Conservation (phyloP, 1,140 invertebrate genomes). For the Neodiprion virginianus region DNA sequence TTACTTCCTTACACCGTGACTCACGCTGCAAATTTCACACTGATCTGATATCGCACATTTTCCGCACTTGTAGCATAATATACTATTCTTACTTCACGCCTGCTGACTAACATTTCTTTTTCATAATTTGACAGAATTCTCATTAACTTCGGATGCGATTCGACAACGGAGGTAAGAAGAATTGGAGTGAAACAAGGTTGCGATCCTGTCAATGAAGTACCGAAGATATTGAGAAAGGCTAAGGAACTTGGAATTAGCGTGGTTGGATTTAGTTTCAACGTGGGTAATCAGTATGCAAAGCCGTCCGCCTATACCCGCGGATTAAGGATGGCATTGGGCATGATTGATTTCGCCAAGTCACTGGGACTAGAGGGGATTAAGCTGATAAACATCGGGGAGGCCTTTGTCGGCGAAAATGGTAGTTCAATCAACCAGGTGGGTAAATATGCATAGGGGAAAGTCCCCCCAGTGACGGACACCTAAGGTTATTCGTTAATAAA, state of each 20-base stretch:
- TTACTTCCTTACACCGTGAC: no score
- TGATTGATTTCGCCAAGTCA: slow-evolving; percentile 72
- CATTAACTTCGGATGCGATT: slow-evolving; percentile 86
- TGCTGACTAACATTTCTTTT: neutral
- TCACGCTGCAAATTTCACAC: no score
- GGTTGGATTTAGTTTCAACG: slow-evolving; percentile 88
- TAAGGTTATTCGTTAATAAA: no score
- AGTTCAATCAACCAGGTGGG: slow-evolving; percentile 71
- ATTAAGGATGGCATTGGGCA: slow-evolving; percentile 67
- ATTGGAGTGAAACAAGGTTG: slow-evolving; percentile 95
- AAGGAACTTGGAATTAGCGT: slow-evolving; percentile 75
- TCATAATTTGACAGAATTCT: slow-evolving; percentile 71
- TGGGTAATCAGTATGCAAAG: slow-evolving; percentile 82
- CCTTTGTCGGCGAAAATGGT: slow-evolving; percentile 76
- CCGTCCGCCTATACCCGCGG: slow-evolving; percentile 74
- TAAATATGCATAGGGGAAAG: slow-evolving; percentile 30
- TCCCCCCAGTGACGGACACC: no score
- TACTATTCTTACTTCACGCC: no score
- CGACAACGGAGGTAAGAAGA: slow-evolving; percentile 56
- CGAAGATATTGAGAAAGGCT: slow-evolving; percentile 78
- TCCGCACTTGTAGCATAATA: no score
- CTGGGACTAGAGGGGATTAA: slow-evolving; percentile 73
- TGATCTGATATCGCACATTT: no score
- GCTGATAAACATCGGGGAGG: slow-evolving; percentile 85
- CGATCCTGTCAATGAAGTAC: slow-evolving; percentile 78